Evolutionary conservation across 2,797 vertebrate species (phyloP), one percentile per base, ranked within the genome.

Genomic region (Hypotaenidia okinawae): DNA sequence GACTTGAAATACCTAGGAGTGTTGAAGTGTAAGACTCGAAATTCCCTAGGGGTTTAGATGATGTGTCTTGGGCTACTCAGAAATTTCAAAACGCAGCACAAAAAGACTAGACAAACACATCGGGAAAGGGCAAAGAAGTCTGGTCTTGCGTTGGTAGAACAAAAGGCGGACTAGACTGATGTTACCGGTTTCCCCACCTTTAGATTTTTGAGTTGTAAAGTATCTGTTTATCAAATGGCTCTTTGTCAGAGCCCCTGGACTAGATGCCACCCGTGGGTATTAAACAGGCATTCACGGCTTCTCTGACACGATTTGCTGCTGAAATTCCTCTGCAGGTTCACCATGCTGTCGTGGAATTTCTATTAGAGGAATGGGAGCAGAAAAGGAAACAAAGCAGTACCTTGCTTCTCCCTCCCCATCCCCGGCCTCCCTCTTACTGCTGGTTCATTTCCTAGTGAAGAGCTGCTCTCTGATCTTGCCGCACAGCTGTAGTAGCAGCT

Each of bases 271-370:
- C 91, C 91, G 70, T 35, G 45, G 37, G 30, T 37, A 70, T 77
- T 93, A 82, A 88, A 69, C 14, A 77, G 54, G 62, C 19, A 87
- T 86, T 84, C 18, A 1, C 15, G 23, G 47, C 57, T 89, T 76
- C 47, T 86, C 86, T 88, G 55, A 82, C 39, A 79, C 51, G 49
- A 86, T 84, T 89, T 93, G 76, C 52, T 92, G 70, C 94, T 84
- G 77, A 92, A 94, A 90, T 93, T 92, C 62, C 28, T 76, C 67
- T 61, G 81, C 45, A 51, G 49, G n/a, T 94, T 88, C 81, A 64
- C 32, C 30, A 16, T 33, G 21, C 57, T 49, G 85, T 37, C 1
- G 1, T 84, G 74, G 77, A 91, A 88, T 92, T 95, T 74, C 61
- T 82, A 0, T 67, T 68, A 62, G 54, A 67, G 64, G 77, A 82